Evolutionary conservation across 1,140 invertebrate genomes (phyloP).

Genomic region (Polyergus mexicanus): DNA sequence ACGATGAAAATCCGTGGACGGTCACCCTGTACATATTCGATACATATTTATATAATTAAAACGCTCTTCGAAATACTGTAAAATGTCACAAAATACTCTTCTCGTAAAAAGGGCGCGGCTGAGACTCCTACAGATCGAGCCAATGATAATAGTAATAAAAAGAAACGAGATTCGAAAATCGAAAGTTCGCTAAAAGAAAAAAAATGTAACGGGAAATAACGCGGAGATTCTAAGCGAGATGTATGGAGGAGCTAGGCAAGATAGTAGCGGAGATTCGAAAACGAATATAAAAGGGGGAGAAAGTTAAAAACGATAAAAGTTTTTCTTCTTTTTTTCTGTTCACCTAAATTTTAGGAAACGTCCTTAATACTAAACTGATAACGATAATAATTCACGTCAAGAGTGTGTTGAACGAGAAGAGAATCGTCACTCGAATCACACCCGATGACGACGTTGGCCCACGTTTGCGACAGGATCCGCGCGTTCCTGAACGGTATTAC

Average conservation of each 20-base stretch:
- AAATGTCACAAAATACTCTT: constrained; percentile 86
- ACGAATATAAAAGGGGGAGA: constrained; percentile 55
- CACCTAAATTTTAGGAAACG: constrained; percentile 70
- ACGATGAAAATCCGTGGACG: constrained; percentile 81
- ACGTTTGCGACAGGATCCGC: constrained; percentile 38
- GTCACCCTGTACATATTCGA: constrained; percentile 83
- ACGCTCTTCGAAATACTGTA: constrained; percentile 86
- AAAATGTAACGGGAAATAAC: constrained; percentile 35
- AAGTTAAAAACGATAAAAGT: constrained; percentile 56
- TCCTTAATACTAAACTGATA: constrained; percentile 69
- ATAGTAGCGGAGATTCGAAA: constrained; percentile 69
- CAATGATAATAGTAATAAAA: constrained; percentile 70
- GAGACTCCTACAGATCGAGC: constrained; percentile 81
- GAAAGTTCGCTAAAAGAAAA: constrained; percentile 52
- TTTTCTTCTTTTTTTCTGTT: constrained; percentile 51
- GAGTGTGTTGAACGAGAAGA: constrained; percentile 71
- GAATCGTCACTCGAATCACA: constrained; percentile 50
- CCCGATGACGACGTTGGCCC: constrained; percentile 56
- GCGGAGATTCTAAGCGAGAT: constrained; percentile 64
- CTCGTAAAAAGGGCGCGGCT: constrained; percentile 82
- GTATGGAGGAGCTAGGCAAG: constrained; percentile 38
- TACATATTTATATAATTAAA: constrained; percentile 85
- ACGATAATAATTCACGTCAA: constrained; percentile 65
- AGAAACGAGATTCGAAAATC: constrained; percentile 81
- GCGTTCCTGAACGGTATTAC: constrained; percentile 67